Percentiles rank a stretch among this genome's conserved stretches.
Evolutionary conservation across 2,888 invertebrate species (phyloP).

Genomic region (Bursaphelenchus okinawaensis): DNA sequence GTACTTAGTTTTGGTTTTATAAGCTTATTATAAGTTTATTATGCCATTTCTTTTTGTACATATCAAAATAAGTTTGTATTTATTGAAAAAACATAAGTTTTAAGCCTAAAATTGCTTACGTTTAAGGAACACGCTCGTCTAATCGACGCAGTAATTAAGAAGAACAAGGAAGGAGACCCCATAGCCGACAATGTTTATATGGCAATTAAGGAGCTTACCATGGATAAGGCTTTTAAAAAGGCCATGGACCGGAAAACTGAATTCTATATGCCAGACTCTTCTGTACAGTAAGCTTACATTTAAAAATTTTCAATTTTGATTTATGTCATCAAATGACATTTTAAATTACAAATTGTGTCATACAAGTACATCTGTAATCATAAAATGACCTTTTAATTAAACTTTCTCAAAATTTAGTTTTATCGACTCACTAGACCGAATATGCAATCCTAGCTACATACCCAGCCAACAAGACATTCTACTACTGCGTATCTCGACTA

Average conservation of each 20-base stretch:
- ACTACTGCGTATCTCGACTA: constrained; percentile 46
- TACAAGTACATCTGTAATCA: too few relatives aligned
- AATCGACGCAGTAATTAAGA: constrained; percentile 30
- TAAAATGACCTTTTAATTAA: too few relatives aligned
- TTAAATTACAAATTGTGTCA: too few relatives aligned
- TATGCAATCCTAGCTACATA: constrained; percentile 33
- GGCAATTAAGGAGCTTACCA: constrained; percentile 34
- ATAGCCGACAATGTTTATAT: constrained; percentile 26
- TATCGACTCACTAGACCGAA: constrained; percentile 43
- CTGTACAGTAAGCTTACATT: constrained; percentile 97
- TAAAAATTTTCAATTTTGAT: too few relatives aligned
- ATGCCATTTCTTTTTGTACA: too few relatives aligned
- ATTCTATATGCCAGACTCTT: constrained; percentile 99
- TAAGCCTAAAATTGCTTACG: constrained; percentile 12
- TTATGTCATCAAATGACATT: too few relatives aligned
- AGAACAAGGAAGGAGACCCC: constrained; percentile 30
- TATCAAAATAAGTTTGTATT: constrained; percentile 63
- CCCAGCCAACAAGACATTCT: constrained; percentile 50
- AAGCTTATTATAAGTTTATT: too few relatives aligned
- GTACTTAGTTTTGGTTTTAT: too few relatives aligned
- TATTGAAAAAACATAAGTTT: constrained; percentile 65
- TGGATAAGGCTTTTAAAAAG: constrained; percentile 79
- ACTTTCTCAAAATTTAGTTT: constrained; percentile 39
- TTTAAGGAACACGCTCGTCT: constrained; percentile 29
- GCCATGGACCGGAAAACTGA: constrained; percentile 91